Base-by-base conservation (phyloP, 2,797 vertebrate species). In the Aplochiton taeniatus region DNA sequence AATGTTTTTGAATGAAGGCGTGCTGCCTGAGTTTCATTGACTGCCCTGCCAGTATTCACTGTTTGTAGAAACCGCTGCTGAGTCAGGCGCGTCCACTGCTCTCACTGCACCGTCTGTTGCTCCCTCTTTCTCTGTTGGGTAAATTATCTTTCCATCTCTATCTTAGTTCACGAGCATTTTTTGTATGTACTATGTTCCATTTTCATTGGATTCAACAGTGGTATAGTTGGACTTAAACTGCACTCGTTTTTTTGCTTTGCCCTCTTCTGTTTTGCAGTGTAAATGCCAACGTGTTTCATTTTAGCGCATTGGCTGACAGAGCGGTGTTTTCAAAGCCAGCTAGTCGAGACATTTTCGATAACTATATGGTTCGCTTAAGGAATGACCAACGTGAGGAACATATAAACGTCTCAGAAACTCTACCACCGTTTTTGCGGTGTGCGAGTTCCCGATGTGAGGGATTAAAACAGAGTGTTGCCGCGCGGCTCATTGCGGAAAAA, bases 401-500 rank as follows among this genome's bases (percentile, higher is more conserved):
- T 82, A 86, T 81, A 18, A 56, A 75, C 76, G 78, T 83, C 64
- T 66, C 79, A 61, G 59, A 83, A 76, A 82, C 65, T 82, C 77
- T 67, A 77, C 71, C 74, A 80, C 69, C 68, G 76, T 68, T 76
- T 78, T 86, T 79, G 83, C 68, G 78, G 71, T 82, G 78, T 80
- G 68, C 16, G 81, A 74, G 83, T 82, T 74, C 43, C 84, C 66
- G 82, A 87, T 84, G 87, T 86, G 85, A 79, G 86, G 89, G 85
- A 92, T 85, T 85, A 85, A 63, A 73, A 59, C 78, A 77, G 77
- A 78, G 76, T 77, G 65, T 83, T 83, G 81, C 83, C 83, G 84
- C 86, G 73, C 72, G 86, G 86, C 88, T 92, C 90, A 83, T 87
- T 93, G 92, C 91, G 90, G 91, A 90, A 90, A 90, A 88, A 81